A percentile compares a stretch with the other conserved stretches of the same genome.
phyloP scores from a whole-genome alignment of 1,140 invertebrate species.

The Drosophila nannoptera region DNA sequence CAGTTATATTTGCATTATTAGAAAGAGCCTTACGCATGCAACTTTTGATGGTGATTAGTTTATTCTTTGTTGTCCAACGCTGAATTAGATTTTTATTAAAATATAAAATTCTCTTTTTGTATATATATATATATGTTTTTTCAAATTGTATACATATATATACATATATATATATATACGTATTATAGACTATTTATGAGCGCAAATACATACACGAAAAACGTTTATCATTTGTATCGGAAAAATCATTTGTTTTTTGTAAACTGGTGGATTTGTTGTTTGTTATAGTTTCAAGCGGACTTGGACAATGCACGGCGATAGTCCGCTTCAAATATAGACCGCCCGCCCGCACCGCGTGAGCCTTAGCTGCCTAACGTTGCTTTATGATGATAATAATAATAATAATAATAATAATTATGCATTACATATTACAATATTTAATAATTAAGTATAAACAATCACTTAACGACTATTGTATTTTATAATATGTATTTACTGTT shows the following conservation, averaged over 20 bases:
- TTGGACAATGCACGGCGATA: conserved; percentile 32
- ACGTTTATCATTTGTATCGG: conserved; percentile 34
- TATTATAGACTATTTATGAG: conserved; percentile 60
- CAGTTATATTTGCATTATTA: conserved; percentile 19
- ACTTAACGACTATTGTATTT: conserved; percentile 71
- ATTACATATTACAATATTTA: conserved; percentile 72
- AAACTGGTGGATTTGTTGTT: conserved; percentile 71
- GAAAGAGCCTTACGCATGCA: conserved; percentile 12
- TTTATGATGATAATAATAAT: conserved; percentile 6
- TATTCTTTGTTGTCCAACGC: conserved; percentile 31
- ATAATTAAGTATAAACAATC: conserved; percentile 77
- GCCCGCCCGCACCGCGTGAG: conserved; percentile 20
- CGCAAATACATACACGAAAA: conserved; percentile 64
- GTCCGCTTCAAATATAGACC: conserved; percentile 14
- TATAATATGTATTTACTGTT: conserved; percentile 43
- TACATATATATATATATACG: conserved; percentile 46
- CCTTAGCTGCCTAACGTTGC: conserved; percentile 45
- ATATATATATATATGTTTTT: conserved; percentile 46
- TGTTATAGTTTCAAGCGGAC: conserved; percentile 48
- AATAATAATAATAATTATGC: conserved; percentile 53
- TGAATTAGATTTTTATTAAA: conserved; percentile 65
- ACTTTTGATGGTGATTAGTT: conserved; percentile 10
- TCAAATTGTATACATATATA: conserved; percentile 28
- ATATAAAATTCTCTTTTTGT: conserved; percentile 63
- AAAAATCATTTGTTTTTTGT: conserved; percentile 51